phyloP scores from a whole-genome alignment of 2,888 invertebrate genomes.

The Abscondita cerata region DNA sequence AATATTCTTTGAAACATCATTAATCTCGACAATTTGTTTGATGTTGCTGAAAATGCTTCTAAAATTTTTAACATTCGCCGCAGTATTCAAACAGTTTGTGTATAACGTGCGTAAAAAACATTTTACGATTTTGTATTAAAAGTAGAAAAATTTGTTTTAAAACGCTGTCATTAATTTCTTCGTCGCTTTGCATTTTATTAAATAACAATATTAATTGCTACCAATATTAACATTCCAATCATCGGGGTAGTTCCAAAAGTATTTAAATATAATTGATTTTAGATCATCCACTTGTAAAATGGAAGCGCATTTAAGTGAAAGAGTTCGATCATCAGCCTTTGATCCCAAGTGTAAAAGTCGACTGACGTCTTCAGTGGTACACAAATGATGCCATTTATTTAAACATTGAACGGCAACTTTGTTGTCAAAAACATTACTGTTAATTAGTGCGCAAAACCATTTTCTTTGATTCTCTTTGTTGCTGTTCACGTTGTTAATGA shows the following conservation, averaged over 20 bases:
- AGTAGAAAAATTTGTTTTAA: slow-evolving; percentile 47
- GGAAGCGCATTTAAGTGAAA: slow-evolving; percentile 51
- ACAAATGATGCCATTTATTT: slow-evolving; percentile 47
- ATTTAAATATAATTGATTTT: slow-evolving; percentile 40
- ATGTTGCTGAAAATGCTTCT: slow-evolving; percentile 32
- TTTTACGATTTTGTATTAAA: slow-evolving; percentile 49
- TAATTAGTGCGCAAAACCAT: slow-evolving; percentile 54
- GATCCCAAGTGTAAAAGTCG: slow-evolving; percentile 43
- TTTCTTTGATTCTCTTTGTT: slow-evolving; percentile 45
- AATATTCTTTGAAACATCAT: slow-evolving; percentile 42
- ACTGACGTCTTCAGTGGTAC: slow-evolving; percentile 46
- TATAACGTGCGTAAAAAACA: slow-evolving; percentile 45
- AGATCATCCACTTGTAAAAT: slow-evolving; percentile 43
- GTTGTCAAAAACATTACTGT: slow-evolving; percentile 47
- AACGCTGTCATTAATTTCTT: slow-evolving; percentile 33
- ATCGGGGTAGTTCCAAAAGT: slow-evolving; percentile 44
- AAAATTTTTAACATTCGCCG: slow-evolving; percentile 41
- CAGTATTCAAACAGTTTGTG: slow-evolving; percentile 48
- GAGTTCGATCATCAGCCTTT: slow-evolving; percentile 37
- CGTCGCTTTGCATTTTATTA: slow-evolving; percentile 44
- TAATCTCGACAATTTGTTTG: slow-evolving; percentile 38
- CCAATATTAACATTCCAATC: slow-evolving; percentile 43
- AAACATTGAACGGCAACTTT: slow-evolving; percentile 47
- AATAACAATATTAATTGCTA: slow-evolving; percentile 43
- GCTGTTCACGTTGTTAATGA: slow-evolving; percentile 50